Conservation (phyloP, 2,888 invertebrate species). For the Sisyra nigra region DNA sequence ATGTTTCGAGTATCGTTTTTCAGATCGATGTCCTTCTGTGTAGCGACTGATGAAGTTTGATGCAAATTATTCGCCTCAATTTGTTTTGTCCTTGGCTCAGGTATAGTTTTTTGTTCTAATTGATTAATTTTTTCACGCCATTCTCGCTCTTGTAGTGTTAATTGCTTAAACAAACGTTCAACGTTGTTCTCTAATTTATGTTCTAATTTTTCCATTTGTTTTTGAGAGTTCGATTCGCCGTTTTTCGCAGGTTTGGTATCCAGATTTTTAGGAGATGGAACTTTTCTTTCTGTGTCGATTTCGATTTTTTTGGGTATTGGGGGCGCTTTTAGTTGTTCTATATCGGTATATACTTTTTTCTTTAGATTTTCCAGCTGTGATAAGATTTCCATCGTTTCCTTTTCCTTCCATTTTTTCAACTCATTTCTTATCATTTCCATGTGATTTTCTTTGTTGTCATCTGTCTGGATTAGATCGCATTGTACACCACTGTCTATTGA, state of each 20-base stretch:
- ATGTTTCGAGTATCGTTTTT: background rate
- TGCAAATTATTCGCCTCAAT: background rate
- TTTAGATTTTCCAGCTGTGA: slow-evolving; percentile 5
- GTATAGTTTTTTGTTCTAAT: slow-evolving; percentile 1
- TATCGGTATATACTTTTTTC: slow-evolving; percentile 3
- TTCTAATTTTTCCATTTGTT: slow-evolving; percentile 1
- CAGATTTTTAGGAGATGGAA: background rate
- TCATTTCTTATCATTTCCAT: slow-evolving; percentile 2
- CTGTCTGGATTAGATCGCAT: background rate
- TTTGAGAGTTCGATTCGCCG: background rate
- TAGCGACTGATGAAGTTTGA: background rate
- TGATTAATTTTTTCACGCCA: slow-evolving; percentile 2
- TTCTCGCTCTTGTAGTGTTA: slow-evolving; percentile 4
- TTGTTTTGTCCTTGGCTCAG: background rate
- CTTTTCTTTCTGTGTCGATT: background rate
- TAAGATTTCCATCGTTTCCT: slow-evolving; percentile 5
- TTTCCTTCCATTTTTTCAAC: slow-evolving; percentile 6
- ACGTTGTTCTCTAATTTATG: slow-evolving; percentile 3
- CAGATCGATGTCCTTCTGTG: background rate
- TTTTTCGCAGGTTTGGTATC: background rate
- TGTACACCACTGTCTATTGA: background rate
- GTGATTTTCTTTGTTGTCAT: slow-evolving; percentile 4
- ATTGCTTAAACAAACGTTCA: slow-evolving; percentile 1
- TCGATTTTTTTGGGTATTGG: background rate
- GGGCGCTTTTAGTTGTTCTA: slow-evolving; percentile 1